These are phyloP conservation scores for Macrochelys suwanniensis DNA, from an alignment of 2,797 vertebrate species.

Conservation along the genomic window DNA sequence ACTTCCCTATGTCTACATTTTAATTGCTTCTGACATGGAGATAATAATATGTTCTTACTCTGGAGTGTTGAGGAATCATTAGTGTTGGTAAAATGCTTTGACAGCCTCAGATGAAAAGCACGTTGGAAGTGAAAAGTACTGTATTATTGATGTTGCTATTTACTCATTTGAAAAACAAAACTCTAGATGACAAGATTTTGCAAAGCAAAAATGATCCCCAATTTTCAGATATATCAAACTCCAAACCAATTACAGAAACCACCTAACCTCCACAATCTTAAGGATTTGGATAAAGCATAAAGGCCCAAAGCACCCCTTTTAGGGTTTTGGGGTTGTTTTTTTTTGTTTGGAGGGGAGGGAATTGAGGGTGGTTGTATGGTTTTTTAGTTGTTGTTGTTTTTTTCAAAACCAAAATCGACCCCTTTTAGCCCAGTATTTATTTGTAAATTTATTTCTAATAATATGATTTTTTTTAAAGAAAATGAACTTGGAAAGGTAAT, in stretches of 20 bases:
- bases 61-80: background rate
- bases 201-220: background rate
- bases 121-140: conserved; percentile 35
- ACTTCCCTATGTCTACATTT: background rate
- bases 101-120: conserved; percentile 12
- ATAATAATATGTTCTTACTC: background rate
- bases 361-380: background rate
- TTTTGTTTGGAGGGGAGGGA: background rate
- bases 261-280: background rate
- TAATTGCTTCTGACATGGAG: background rate
- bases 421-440: background rate
- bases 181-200: conserved; percentile 7
- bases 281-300: background rate
- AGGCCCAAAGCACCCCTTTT: background rate
- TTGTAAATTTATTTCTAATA: background rate
- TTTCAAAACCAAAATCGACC: background rate
- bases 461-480: background rate
- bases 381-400: background rate
- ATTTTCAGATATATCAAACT: background rate
- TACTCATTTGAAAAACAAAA: conserved; percentile 19
- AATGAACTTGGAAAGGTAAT: background rate
- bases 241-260: background rate
- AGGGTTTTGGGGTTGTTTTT: background rate
- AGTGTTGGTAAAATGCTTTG: background rate
- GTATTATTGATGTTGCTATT: background rate